Evolutionary conservation across 2,888 invertebrate genomes (phyloP).

Genomic region (Cataglyphis altisquamis): DNA sequence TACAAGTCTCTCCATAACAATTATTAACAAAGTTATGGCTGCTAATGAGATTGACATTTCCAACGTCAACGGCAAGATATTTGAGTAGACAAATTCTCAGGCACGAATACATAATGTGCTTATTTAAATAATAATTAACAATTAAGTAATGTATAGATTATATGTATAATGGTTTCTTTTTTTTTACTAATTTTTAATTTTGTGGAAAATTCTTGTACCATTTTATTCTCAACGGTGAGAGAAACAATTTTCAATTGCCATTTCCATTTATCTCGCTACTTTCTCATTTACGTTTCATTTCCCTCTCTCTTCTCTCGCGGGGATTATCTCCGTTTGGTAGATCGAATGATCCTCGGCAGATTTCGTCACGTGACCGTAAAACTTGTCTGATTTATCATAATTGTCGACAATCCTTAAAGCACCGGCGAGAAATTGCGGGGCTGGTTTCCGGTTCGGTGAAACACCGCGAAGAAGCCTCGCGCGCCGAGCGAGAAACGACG

Average conservation of each 20-base stretch:
- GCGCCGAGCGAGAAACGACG: not conserved
- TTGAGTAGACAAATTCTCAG: not conserved
- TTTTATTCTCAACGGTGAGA: not conserved
- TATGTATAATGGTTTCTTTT: not conserved
- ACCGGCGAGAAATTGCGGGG: not conserved
- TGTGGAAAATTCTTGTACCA: not conserved
- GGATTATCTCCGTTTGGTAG: conserved; percentile 2
- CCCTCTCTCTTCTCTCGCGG: not conserved
- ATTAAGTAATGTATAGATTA: not conserved
- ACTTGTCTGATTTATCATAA: conserved; percentile 55
- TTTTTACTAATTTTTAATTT: not conserved
- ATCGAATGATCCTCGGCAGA: not conserved
- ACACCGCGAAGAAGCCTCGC: conserved; percentile 7
- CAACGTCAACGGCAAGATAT: not conserved
- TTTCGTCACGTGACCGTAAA: conserved; percentile 47
- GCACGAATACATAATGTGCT: not conserved
- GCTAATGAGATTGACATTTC: conserved; percentile 30
- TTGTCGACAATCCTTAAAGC: conserved; percentile 32
- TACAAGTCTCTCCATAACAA: not conserved
- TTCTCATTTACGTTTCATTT: conserved; percentile 6
- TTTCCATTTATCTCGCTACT: not conserved
- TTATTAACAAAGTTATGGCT: conserved; percentile 29
- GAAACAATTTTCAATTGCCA: too few relatives aligned
- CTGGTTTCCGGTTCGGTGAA: not conserved
- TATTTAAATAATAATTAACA: not conserved